Conservation (phyloP, 2,113 vertebrate species). For the Lophius piscatorius region DNA sequence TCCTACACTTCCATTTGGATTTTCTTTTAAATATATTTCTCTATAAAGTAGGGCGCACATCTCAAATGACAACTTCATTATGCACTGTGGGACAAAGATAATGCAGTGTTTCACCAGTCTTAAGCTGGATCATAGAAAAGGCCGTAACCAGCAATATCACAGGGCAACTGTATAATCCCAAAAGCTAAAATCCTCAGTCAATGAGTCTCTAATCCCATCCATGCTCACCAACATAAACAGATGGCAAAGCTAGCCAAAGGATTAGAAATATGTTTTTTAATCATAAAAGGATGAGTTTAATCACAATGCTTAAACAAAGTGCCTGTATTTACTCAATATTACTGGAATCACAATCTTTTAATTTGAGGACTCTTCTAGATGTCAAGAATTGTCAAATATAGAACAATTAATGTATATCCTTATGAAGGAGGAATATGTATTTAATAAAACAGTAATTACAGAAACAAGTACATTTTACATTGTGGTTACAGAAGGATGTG, state of each 20-base stretch:
- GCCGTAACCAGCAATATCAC: conserved; percentile 79
- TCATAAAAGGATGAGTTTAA: conserved; percentile 73
- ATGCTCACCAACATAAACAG: conserved; percentile 75
- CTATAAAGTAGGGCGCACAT: conserved; percentile 10
- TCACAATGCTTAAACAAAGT: conserved; percentile 65
- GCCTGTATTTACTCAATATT: conserved; percentile 55
- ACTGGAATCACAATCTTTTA: conserved; percentile 6
- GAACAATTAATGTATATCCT: no score
- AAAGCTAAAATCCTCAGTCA: conserved; percentile 80
- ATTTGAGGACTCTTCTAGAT: no score
- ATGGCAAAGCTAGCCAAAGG: conserved; percentile 60
- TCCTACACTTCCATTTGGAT: conserved; percentile 9
- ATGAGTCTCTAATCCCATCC: conserved; percentile 78
- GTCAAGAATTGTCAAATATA: no score
- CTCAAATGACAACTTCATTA: conserved; percentile 14
- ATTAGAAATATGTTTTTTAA: conserved; percentile 66
- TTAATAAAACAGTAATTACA: no score
- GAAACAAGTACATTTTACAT: no score
- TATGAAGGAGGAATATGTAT: no score
- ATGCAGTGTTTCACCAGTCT: conserved; percentile 61
- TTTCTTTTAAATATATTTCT: neutral
- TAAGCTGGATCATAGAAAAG: conserved; percentile 77
- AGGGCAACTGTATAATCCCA: conserved; percentile 78
- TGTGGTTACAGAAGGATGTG: no score
- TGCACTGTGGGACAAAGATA: conserved; percentile 45